Conservation (phyloP, 2,113 vertebrate genomes). For the Ascaphus truei region DNA sequence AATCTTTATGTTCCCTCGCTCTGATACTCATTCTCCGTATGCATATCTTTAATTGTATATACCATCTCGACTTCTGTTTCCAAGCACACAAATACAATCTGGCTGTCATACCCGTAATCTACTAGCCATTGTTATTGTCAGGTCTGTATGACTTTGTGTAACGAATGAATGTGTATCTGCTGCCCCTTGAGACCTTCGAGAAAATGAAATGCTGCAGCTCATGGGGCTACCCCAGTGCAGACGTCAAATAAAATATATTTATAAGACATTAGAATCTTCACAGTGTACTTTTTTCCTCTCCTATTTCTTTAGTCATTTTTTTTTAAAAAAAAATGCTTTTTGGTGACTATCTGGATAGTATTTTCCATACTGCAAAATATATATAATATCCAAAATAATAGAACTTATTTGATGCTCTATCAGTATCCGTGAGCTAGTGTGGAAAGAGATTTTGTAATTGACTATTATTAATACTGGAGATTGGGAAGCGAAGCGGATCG, state of each 20-base stretch:
- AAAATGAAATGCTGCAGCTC: constrained; percentile 9
- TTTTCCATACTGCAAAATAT: no score
- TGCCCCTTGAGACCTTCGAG: not conserved
- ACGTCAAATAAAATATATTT: constrained; percentile 7
- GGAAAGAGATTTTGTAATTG: no score
- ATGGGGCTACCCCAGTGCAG: not conserved
- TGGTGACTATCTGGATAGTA: no score
- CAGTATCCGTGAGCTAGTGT: no score
- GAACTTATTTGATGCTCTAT: no score
- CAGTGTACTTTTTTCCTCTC: not conserved
- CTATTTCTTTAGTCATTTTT: no score
- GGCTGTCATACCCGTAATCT: not conserved
- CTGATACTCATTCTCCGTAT: no score
- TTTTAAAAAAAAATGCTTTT: no score
- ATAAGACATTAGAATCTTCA: not conserved
- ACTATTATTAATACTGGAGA: no score
- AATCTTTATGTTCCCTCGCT: no score
- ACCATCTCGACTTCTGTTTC: not conserved
- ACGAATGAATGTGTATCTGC: not conserved
- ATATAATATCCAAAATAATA: no score
- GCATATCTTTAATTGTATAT: not conserved
- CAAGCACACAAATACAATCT: not conserved
- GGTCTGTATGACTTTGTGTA: constrained; percentile 1
- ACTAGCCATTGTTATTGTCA: not conserved
- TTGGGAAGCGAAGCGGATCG: no score